These are phyloP conservation scores for Calameuta pallipes DNA, from an alignment of 2,888 invertebrate genomes.

Conservation along the genomic window DNA sequence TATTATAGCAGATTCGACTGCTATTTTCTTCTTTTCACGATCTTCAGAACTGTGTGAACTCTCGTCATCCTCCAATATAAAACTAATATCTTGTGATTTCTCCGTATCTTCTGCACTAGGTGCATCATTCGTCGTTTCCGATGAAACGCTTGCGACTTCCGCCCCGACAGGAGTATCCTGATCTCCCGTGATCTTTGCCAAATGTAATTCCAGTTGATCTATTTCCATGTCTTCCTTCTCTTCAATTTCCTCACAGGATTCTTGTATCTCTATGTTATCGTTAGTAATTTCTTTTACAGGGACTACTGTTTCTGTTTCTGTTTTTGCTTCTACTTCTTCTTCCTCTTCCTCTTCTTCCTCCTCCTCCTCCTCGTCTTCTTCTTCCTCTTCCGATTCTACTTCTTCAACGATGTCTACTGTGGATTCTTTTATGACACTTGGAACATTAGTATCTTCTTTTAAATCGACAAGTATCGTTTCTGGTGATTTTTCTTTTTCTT, in stretches of 20 bases:
- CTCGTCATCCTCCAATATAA: conserved; percentile 52
- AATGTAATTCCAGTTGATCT: conserved; percentile 49
- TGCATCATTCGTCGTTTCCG: conserved; percentile 44
- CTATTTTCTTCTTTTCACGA: conserved; percentile 41
- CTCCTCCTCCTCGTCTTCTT: conserved; percentile 24
- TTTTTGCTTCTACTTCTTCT: conserved; percentile 41
- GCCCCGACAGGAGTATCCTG: conserved; percentile 39
- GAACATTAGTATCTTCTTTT: neutral
- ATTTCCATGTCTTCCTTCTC: conserved; percentile 17
- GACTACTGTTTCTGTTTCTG: conserved; percentile 25
- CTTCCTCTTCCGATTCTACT: neutral
- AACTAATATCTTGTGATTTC: conserved; percentile 52
- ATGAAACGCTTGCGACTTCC: conserved; percentile 43
- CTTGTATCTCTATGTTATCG: neutral
- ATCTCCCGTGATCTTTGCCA: conserved; percentile 54
- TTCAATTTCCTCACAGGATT: conserved; percentile 12
- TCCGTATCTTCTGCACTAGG: conserved; percentile 49
- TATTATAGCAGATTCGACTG: conserved; percentile 32
- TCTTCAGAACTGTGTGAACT: conserved; percentile 35
- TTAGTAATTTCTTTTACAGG: neutral
- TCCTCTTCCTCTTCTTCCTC: conserved; percentile 39
- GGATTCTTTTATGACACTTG: neutral
- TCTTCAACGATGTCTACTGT: neutral
- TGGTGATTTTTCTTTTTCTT: neutral
- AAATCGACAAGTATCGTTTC: neutral